Conservation (phyloP, 2,113 vertebrate genomes). For the Ictalurus punctatus region DNA sequence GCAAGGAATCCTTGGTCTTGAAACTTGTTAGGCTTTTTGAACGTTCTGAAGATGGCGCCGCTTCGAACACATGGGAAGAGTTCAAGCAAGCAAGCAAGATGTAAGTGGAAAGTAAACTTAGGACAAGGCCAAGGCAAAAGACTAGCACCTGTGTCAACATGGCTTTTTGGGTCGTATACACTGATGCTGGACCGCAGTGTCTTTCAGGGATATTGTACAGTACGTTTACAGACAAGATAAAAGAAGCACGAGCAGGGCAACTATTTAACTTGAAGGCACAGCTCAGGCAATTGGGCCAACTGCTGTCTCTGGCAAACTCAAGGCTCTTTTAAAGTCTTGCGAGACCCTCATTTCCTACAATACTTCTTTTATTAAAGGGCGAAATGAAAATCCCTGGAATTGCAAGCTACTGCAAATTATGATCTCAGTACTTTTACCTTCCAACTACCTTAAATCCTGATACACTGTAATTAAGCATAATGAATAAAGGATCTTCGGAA, state of each 20-base stretch:
- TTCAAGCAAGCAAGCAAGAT: slow-evolving; percentile 34
- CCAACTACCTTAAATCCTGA: not conserved
- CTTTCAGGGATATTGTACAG: slow-evolving; percentile 31
- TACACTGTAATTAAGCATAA: not conserved
- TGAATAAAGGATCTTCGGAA: not conserved
- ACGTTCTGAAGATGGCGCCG: slow-evolving; percentile 40
- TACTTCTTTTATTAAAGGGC: slow-evolving; percentile 14
- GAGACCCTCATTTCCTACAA: slow-evolving; percentile 14
- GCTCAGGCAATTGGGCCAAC: slow-evolving; percentile 20
- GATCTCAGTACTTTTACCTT: not conserved
- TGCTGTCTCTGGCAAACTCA: slow-evolving; percentile 34
- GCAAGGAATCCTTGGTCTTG: slow-evolving; percentile 1
- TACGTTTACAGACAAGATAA: slow-evolving; percentile 49
- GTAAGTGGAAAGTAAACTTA: slow-evolving; percentile 42
- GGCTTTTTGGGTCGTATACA: slow-evolving; percentile 34
- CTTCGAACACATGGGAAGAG: slow-evolving; percentile 19
- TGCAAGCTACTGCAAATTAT: not conserved
- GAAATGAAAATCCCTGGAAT: slow-evolving; percentile 2
- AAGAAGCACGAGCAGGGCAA: slow-evolving; percentile 42
- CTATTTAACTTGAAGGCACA: slow-evolving; percentile 50
- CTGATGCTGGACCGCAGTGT: slow-evolving; percentile 27
- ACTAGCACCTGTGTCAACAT: slow-evolving; percentile 55
- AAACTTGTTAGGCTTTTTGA: slow-evolving; percentile 31
- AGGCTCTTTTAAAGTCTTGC: slow-evolving; percentile 36
- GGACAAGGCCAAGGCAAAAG: slow-evolving; percentile 40